Evolutionary conservation across 2,113 vertebrate species (phyloP).

Genomic region (Terrapene triunguis): DNA sequence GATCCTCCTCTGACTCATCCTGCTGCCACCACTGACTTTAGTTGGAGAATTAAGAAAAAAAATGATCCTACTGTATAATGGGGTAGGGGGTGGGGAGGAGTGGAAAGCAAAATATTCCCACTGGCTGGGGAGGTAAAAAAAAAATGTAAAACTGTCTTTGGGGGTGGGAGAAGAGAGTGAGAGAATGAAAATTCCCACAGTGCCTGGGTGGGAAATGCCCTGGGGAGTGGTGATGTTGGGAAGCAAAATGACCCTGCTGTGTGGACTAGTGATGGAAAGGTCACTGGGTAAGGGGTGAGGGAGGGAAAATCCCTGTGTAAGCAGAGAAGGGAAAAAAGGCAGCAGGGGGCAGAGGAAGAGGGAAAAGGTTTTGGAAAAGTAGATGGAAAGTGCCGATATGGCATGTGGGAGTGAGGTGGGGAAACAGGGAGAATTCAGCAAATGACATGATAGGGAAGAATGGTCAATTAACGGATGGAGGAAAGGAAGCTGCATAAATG

Average conservation of each 20-base stretch:
- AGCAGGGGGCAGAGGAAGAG: not conserved
- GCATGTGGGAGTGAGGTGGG: not conserved
- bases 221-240: not conserved
- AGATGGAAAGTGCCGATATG: not conserved
- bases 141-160: not conserved
- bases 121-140: not conserved
- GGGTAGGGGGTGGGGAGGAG: no score
- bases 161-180: not conserved
- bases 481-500: not conserved
- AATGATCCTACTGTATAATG: not conserved
- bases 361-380: not conserved
- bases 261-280: not conserved
- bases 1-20: not conserved
- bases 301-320: not conserved
- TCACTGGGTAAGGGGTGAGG: not conserved
- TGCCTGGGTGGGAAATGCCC: not conserved
- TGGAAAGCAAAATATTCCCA: not conserved
- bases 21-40: not conserved
- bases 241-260: not conserved
- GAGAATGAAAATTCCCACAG: not conserved
- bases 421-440: not conserved
- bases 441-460: not conserved
- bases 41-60: not conserved
- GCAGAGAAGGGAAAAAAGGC: not conserved
- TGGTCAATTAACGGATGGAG: not conserved